Evolutionary conservation across 2,797 vertebrate species (phyloP).

Genomic region (Phalloptychus januarius): DNA sequence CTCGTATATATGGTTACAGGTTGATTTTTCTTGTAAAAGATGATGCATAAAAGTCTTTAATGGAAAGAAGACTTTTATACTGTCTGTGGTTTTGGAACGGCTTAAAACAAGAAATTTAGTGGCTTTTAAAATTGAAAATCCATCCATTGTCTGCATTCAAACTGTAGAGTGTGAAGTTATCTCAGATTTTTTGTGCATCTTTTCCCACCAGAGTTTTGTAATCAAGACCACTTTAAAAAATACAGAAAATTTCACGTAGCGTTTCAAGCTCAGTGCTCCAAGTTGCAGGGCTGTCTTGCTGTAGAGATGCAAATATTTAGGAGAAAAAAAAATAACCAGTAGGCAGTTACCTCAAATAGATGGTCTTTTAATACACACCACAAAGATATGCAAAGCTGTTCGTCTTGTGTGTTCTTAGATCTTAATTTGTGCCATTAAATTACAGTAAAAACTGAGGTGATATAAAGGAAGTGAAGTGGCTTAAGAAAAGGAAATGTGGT

Average conservation of each 20-base stretch:
- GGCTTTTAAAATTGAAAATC: background rate
- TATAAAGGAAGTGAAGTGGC: background rate
- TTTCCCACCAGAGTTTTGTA: background rate
- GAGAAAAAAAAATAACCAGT: background rate
- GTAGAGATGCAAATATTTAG: background rate
- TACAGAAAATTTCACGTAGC: background rate
- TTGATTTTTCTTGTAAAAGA: too few species aligned
- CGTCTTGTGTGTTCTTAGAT: background rate
- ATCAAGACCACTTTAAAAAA: background rate
- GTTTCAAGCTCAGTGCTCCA: background rate
- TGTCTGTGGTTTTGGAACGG: background rate
- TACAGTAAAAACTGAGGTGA: background rate
- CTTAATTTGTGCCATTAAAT: background rate
- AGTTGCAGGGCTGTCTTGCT: background rate
- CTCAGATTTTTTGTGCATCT: background rate
- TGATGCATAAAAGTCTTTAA: too few species aligned
- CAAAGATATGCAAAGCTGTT: background rate
- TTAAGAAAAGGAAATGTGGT: background rate
- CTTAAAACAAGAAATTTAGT: background rate
- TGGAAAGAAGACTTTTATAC: background rate
- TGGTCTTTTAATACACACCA: background rate
- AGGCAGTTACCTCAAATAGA: background rate
- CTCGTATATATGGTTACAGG: too few species aligned
- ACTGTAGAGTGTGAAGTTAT: background rate
- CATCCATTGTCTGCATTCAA: background rate